A percentile compares a stretch with the other conserved stretches of the same genome.
Conservation (phyloP, 2,888 invertebrate genomes). For the Parasteatoda lunata region DNA sequence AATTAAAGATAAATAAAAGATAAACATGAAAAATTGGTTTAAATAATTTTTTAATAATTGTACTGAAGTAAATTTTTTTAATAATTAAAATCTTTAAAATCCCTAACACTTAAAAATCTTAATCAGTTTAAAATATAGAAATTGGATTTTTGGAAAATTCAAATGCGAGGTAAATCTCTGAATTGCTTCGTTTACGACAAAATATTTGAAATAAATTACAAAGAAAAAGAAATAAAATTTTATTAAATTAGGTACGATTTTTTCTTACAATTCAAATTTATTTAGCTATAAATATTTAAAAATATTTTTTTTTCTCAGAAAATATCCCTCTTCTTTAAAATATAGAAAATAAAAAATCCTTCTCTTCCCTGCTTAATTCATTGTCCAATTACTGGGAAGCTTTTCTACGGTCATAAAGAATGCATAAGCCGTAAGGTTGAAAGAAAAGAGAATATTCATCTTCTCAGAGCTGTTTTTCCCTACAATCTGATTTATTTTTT, state of each 20-base stretch:
- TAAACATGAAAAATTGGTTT: too few species aligned
- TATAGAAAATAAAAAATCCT: conserved; percentile 32
- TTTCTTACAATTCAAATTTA: conserved; percentile 21
- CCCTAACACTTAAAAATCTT: too few species aligned
- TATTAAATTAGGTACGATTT: background rate
- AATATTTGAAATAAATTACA: too few species aligned
- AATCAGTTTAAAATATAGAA: too few species aligned
- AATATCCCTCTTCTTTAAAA: background rate
- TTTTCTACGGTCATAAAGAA: conserved; percentile 49
- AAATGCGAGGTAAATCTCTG: too few species aligned
- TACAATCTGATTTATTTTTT: background rate
- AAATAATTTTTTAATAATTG: too few species aligned
- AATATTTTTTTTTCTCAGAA: conserved; percentile 32
- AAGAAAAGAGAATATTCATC: conserved; percentile 34
- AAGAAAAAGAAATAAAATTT: background rate
- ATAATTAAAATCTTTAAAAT: too few species aligned
- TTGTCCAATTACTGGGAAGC: conserved; percentile 49
- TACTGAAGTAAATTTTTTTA: too few species aligned
- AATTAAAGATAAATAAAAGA: too few species aligned
- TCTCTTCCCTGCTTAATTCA: conserved; percentile 41
- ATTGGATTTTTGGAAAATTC: too few species aligned
- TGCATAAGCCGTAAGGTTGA: conserved; percentile 25
- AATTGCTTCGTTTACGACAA: too few species aligned
- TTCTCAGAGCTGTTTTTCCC: background rate
- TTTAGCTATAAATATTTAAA: conserved; percentile 37